Percentiles rank a stretch among this genome's conserved stretches.
Evolutionary conservation across 2,888 invertebrate species (phyloP).

Genomic region (Leucophora obtusa): DNA sequence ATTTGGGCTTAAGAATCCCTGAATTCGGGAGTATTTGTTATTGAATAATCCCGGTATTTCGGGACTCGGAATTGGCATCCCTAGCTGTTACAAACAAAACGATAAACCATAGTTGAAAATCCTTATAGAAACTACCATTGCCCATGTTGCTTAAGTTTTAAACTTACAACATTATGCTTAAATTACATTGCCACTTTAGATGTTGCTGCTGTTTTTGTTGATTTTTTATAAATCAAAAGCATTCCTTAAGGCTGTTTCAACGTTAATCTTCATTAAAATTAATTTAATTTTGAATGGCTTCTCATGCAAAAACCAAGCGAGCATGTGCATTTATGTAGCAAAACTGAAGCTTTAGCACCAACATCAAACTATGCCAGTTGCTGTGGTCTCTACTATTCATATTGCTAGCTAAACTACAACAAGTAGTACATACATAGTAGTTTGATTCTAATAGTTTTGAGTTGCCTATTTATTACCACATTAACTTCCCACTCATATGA

Average conservation of each 20-base stretch:
- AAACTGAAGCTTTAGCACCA: too few relatives aligned
- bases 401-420: background rate
- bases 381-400: constrained; percentile 8
- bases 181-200: background rate
- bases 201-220: constrained; percentile 13
- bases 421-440: background rate
- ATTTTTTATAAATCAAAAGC: constrained; percentile 39
- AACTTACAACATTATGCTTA: background rate
- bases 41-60: too few relatives aligned
- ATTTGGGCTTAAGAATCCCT: too few relatives aligned
- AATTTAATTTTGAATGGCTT: constrained; percentile 58
- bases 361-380: constrained; percentile 26
- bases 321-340: too few relatives aligned
- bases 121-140: background rate
- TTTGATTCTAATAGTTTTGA: constrained; percentile 37
- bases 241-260: constrained; percentile 50
- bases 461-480: constrained; percentile 57
- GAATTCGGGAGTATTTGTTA: too few relatives aligned
- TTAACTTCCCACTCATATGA: constrained; percentile 56
- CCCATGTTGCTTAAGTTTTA: background rate
- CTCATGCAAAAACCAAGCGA: constrained; percentile 17
- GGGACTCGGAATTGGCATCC: too few relatives aligned
- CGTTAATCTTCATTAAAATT: constrained; percentile 58
- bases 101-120: background rate
- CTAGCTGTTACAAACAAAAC: background rate